Conservation (phyloP, 2,888 invertebrate species). For the Dicycla oo region DNA sequence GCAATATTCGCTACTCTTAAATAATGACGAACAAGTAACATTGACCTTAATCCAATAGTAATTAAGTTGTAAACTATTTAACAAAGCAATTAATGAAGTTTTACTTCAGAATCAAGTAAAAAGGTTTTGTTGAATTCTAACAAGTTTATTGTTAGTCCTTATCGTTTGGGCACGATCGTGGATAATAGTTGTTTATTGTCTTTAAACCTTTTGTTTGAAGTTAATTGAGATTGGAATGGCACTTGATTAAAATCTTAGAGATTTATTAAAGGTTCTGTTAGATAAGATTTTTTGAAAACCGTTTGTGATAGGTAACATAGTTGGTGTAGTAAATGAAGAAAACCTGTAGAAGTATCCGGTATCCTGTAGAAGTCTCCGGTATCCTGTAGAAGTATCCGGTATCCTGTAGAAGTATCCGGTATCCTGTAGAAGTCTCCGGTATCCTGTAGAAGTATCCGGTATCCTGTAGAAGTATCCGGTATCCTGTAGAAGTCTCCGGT, state of each 20-base stretch:
- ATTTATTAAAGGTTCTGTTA: not conserved
- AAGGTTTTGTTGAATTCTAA: constrained; percentile 42
- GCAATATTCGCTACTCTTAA: constrained; percentile 5
- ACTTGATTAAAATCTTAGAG: constrained; percentile 27
- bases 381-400: not conserved
- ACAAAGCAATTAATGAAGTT: constrained; percentile 36
- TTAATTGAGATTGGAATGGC: constrained; percentile 27
- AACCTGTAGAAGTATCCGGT: not conserved
- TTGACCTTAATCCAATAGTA: constrained; percentile 20
- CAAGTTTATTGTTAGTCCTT: constrained; percentile 15
- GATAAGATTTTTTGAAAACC: not conserved
- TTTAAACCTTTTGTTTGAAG: constrained; percentile 18
- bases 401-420: not conserved
- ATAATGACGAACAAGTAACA: constrained; percentile 23
- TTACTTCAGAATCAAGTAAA: constrained; percentile 24
- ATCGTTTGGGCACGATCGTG: constrained; percentile 19
- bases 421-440: too few species aligned
- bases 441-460: not conserved
- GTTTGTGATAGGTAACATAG: not conserved
- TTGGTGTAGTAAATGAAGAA: not conserved
- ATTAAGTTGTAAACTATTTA: constrained; percentile 44
- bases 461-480: not conserved
- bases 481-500: too few species aligned
- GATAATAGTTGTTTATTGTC: constrained; percentile 26
- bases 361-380: too few species aligned